Conservation (phyloP, 1,140 invertebrate genomes). For the Heliothis virescens region DNA sequence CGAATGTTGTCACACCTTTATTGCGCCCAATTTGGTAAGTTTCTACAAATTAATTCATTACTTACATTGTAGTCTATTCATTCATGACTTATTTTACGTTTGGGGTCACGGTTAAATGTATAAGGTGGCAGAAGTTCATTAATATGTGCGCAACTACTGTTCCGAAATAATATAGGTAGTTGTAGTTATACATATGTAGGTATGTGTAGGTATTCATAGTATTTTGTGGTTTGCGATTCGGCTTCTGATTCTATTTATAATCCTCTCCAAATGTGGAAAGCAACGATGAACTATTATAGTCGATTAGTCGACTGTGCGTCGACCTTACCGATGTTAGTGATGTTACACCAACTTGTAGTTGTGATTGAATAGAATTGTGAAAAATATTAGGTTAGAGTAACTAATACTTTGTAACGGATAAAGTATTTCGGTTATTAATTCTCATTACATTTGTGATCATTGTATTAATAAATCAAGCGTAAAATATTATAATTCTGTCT, state of each 20-base stretch:
- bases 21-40: not conserved
- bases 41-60: not conserved
- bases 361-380: too few relatives aligned
- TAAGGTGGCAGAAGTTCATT: slow-evolving; percentile 31
- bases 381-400: too few relatives aligned
- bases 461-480: too few relatives aligned
- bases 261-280: not conserved
- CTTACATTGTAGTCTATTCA: not conserved
- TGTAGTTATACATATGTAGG: not conserved
- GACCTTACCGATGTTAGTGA: too few relatives aligned
- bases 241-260: not conserved
- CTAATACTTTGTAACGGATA: too few relatives aligned
- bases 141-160: not conserved
- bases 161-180: too few relatives aligned
- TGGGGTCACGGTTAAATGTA: slow-evolving; percentile 22
- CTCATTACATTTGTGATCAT: too few relatives aligned
- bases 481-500: not conserved
- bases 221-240: not conserved
- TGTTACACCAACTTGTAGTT: too few relatives aligned
- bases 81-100: slow-evolving; percentile 4
- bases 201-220: not conserved
- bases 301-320: too few relatives aligned
- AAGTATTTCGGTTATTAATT: too few relatives aligned
- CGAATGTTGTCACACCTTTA: not conserved
- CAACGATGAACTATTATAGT: not conserved